Evolutionary conservation across 2,797 vertebrate genomes (phyloP).

Genomic region (Tangara arthus): DNA sequence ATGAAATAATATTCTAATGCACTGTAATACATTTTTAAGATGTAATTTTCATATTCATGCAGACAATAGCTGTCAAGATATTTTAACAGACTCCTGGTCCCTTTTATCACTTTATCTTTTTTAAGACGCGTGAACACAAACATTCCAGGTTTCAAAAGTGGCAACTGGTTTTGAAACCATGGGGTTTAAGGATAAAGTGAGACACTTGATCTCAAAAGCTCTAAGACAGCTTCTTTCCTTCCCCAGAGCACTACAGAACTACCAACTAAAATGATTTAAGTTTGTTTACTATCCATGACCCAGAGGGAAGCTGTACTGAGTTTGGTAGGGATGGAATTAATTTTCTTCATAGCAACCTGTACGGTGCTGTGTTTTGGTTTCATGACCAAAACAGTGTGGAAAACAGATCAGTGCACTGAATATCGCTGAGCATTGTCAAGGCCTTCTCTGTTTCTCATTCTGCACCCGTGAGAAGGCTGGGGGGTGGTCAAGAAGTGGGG

Average conservation of each 20-base stretch:
- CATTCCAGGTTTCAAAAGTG: neutral
- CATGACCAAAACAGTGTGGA: neutral
- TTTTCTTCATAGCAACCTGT: neutral
- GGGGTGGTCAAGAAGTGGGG: neutral
- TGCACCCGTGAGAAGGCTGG: rapidly evolving
- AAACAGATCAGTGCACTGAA: neutral
- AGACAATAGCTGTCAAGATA: constrained; percentile 36
- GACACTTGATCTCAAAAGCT: neutral
- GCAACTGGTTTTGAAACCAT: neutral
- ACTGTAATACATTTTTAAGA: constrained; percentile 37
- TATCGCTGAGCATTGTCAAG: neutral
- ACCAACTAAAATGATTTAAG: neutral
- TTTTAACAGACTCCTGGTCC: neutral
- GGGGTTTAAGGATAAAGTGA: neutral
- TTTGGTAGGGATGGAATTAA: neutral
- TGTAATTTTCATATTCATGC: constrained; percentile 16
- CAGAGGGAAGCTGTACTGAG: neutral
- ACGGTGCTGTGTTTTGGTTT: neutral
- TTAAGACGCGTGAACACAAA: neutral
- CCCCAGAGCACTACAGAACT: neutral
- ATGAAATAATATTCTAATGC: constrained; percentile 24
- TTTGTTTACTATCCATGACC: neutral
- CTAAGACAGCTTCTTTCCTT: neutral
- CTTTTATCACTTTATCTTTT: neutral
- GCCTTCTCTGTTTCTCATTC: neutral